Percentiles rank a stretch among this genome's conserved stretches.
Evolutionary conservation across 53 echinoderm and acorn worm species (phyloP).

Genomic region (Astropecten irregularis): DNA sequence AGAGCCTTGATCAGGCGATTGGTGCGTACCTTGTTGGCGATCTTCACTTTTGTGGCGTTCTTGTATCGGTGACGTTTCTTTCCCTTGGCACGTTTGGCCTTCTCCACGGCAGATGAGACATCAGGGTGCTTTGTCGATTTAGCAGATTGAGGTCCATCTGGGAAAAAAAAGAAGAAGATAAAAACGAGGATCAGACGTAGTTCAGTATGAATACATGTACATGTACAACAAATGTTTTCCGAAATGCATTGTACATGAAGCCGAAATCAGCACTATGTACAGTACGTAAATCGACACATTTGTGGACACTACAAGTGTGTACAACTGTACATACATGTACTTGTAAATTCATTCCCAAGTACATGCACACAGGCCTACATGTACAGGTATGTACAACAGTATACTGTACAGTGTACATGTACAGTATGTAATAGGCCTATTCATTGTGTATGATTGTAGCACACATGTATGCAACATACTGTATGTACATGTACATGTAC

Average conservation of each 20-base stretch:
- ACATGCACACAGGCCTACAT: neutral
- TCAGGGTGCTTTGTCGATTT: slow-evolving; percentile 19
- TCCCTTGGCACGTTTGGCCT: slow-evolving; percentile 35
- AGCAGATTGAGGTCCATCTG: slow-evolving; percentile 52
- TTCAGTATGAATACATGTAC: neutral
- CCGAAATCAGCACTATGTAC: neutral
- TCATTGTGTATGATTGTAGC: too few species aligned
- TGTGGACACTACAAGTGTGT: too few species aligned
- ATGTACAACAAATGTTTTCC: too few species aligned
- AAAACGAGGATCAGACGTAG: neutral
- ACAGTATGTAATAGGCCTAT: too few species aligned
- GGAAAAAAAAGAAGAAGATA: slow-evolving; percentile 35
- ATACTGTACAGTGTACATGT: too few species aligned
- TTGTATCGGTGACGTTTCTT: slow-evolving; percentile 65
- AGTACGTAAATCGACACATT: neutral
- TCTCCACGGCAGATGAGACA: neutral
- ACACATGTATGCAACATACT: too few species aligned
- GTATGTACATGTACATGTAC: neutral
- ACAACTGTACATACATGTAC: slow-evolving; percentile 3
- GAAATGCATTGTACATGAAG: neutral
- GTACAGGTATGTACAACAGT: neutral
- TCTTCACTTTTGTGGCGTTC: slow-evolving; percentile 84
- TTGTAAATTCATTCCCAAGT: neutral
- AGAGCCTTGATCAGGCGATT: slow-evolving; percentile 69
- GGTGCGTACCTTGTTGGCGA: slow-evolving; percentile 68